Conservation (phyloP, 2,797 vertebrate species). For the Semaprochilodus insignis region DNA sequence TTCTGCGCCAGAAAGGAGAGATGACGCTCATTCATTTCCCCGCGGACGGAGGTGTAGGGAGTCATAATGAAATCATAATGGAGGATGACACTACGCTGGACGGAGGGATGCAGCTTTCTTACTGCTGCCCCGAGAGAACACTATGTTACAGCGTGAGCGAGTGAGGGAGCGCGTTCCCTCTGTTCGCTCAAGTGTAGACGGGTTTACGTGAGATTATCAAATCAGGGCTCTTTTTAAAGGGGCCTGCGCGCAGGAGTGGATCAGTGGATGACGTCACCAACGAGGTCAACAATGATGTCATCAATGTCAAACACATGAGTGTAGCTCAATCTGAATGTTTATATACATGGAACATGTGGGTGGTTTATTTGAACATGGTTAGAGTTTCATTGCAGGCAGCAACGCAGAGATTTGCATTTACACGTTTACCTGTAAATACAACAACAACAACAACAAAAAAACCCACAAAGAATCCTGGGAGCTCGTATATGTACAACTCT, state of each 20-base stretch:
- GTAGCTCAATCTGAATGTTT: too few relatives aligned
- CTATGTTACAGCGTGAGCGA: constrained; percentile 42
- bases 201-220: background rate
- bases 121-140: constrained; percentile 32
- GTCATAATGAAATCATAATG: constrained; percentile 69
- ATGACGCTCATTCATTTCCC: constrained; percentile 49
- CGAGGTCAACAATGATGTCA: too few relatives aligned
- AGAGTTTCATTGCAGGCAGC: too few relatives aligned
- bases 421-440: too few relatives aligned
- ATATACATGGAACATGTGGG: too few relatives aligned
- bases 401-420: too few relatives aligned
- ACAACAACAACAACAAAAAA: too few relatives aligned
- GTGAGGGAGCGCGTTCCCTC: background rate
- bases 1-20: constrained; percentile 42
- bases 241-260: too few relatives aligned
- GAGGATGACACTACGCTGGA: constrained; percentile 63
- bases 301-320: too few relatives aligned
- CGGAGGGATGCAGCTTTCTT: constrained; percentile 48
- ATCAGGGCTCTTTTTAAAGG: background rate
- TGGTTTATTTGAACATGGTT: too few relatives aligned
- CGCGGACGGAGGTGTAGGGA: constrained; percentile 44
- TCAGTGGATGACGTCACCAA: background rate
- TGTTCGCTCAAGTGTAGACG: background rate
- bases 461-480: too few relatives aligned
- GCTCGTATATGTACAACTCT: too few relatives aligned